Conservation (phyloP, 2,113 vertebrate species). For the Oncorhynchus gorbuscha region DNA sequence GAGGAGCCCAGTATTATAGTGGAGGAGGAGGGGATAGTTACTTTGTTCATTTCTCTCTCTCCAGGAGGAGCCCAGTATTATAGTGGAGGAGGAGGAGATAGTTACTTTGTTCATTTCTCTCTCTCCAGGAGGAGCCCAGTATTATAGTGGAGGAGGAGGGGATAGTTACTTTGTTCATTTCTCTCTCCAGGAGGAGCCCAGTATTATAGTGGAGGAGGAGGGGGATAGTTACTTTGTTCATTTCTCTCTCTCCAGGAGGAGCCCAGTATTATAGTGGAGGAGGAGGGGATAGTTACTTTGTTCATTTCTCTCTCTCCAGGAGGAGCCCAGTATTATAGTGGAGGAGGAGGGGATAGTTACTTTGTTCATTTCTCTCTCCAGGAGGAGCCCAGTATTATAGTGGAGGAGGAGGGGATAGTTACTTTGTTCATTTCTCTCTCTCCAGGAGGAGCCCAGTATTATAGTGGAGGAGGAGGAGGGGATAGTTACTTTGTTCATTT, state of each 20-base stretch:
- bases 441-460: slow-evolving; percentile 94
- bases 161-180: neutral
- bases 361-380: slow-evolving; percentile 45
- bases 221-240: slow-evolving; percentile 31
- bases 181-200: slow-evolving; percentile 87
- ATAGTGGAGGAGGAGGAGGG: slow-evolving; percentile 79
- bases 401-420: slow-evolving; percentile 67
- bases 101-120: neutral
- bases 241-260: slow-evolving; percentile 79
- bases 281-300: slow-evolving; percentile 40
- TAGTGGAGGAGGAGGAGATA: no score
- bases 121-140: slow-evolving; percentile 89
- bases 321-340: slow-evolving; percentile 92
- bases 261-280: slow-evolving; percentile 85
- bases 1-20: no score
- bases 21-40: no score
- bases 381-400: slow-evolving; percentile 96
- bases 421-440: neutral
- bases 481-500: neutral
- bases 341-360: slow-evolving; percentile 56
- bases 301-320: slow-evolving; percentile 67
- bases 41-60: no score
- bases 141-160: slow-evolving; percentile 79
- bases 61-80: no score
- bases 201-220: slow-evolving; percentile 88